Conservation (phyloP, 1,140 invertebrate species). For the Atta cephalotes region DNA sequence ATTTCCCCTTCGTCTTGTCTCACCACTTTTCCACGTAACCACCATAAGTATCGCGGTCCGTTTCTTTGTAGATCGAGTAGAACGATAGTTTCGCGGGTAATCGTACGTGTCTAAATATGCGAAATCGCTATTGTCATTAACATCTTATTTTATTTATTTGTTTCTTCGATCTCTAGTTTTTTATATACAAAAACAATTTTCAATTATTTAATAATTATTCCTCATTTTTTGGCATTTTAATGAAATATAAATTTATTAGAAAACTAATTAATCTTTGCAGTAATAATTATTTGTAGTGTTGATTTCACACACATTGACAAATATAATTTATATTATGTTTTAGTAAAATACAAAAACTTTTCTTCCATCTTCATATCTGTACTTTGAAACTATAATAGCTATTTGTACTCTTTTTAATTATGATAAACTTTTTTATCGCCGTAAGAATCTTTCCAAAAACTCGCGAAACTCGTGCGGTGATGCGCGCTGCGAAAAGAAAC, state of each 20-base stretch:
- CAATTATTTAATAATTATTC: not conserved
- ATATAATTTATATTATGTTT: not conserved
- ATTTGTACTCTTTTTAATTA: not conserved
- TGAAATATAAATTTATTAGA: not conserved
- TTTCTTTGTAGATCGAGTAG: constrained; percentile 53
- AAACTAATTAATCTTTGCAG: not conserved
- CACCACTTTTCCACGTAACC: constrained; percentile 80
- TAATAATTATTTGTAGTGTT: not conserved
- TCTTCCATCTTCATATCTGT: not conserved
- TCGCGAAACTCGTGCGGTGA: constrained; percentile 9
- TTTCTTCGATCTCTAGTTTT: not conserved
- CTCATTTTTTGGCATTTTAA: not conserved
- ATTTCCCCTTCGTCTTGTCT: constrained; percentile 81
- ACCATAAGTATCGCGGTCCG: constrained; percentile 73
- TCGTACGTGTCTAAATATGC: constrained; percentile 16
- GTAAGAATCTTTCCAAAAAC: constrained; percentile 31
- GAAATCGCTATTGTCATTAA: not conserved
- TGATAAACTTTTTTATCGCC: not conserved
- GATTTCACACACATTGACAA: not conserved
- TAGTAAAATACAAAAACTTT: not conserved
- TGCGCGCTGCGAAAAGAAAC: constrained; percentile 63
- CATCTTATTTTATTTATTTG: not conserved
- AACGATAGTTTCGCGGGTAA: constrained; percentile 39
- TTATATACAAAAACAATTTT: too few relatives aligned
- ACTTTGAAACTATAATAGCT: not conserved